Conservation (phyloP, 2,113 vertebrate genomes). For the Saccopteryx leptura region DNA sequence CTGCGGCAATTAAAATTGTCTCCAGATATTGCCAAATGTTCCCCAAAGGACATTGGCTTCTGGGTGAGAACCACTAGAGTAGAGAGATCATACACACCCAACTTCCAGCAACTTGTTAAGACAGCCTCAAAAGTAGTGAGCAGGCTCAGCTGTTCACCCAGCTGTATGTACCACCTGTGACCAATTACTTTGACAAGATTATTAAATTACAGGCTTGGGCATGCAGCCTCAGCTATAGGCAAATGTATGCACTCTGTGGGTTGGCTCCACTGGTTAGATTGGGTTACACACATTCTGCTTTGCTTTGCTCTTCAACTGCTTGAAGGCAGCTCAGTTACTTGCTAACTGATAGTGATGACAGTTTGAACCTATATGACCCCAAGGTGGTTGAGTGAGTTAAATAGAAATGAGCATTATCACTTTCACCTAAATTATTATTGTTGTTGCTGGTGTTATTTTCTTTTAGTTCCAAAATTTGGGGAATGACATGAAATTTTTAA, state of each 20-base stretch:
- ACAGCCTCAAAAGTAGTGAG: not conserved
- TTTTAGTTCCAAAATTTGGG: not conserved
- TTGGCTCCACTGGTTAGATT: not conserved
- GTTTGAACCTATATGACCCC: not conserved
- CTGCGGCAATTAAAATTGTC: not conserved
- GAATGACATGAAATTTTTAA: not conserved
- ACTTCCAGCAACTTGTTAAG: constrained; percentile 31
- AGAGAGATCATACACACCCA: constrained; percentile 8
- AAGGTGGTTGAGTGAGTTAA: not conserved
- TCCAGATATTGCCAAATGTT: constrained; percentile 14
- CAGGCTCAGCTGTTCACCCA: constrained; percentile 56
- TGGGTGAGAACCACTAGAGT: not conserved
- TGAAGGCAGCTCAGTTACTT: constrained; percentile 19
- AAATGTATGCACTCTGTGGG: not conserved
- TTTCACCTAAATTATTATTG: not conserved
- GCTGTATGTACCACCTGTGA: constrained; percentile 35
- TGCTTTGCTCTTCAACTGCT: not conserved
- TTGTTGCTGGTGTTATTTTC: not conserved
- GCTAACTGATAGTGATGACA: not conserved
- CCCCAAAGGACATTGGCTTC: not conserved
- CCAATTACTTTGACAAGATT: constrained; percentile 47
- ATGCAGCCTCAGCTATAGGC: not conserved
- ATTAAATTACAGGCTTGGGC: constrained; percentile 10
- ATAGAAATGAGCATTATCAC: not conserved
- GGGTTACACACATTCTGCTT: not conserved